Evolutionary conservation across 2,888 invertebrate genomes (phyloP).

Genomic region (Bruchidius siliquastri): DNA sequence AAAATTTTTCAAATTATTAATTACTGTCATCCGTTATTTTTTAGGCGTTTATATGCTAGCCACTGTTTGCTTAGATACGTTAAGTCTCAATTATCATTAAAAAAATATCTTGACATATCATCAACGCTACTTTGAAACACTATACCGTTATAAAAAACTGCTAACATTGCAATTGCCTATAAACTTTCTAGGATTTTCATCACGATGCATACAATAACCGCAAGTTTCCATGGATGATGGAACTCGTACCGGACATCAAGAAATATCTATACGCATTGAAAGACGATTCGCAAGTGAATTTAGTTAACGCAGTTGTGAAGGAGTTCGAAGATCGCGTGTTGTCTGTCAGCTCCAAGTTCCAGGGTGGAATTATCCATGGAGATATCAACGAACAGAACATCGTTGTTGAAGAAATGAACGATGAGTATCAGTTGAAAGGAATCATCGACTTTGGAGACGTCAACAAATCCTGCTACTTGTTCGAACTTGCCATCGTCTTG

Average conservation of each 20-base stretch:
- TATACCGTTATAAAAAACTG: not conserved
- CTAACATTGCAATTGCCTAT: no score
- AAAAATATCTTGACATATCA: no score
- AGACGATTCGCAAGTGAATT: slow-evolving; percentile 52
- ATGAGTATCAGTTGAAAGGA: slow-evolving; percentile 57
- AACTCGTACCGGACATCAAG: slow-evolving; percentile 61
- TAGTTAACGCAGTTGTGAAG: slow-evolving; percentile 60
- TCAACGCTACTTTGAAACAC: no score
- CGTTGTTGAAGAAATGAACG: slow-evolving; percentile 45
- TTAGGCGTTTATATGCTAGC: no score
- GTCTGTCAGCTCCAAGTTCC: slow-evolving; percentile 54
- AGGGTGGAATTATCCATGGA: slow-evolving; percentile 77
- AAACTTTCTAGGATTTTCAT: slow-evolving; percentile 59
- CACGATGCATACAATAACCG: slow-evolving; percentile 65
- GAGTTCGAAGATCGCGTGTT: slow-evolving; percentile 65
- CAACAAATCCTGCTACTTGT: slow-evolving; percentile 67
- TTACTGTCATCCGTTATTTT: no score
- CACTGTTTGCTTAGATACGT: no score
- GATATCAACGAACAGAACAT: slow-evolving; percentile 91
- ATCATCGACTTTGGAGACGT: slow-evolving; percentile 87
- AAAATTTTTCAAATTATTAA: no score
- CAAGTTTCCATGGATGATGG: slow-evolving; percentile 73
- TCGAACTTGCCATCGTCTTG: slow-evolving; percentile 78
- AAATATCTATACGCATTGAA: slow-evolving; percentile 67
- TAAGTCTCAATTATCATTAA: not conserved